Conservation (phyloP, 2,888 invertebrate species). For the Celastrina argiolus region DNA sequence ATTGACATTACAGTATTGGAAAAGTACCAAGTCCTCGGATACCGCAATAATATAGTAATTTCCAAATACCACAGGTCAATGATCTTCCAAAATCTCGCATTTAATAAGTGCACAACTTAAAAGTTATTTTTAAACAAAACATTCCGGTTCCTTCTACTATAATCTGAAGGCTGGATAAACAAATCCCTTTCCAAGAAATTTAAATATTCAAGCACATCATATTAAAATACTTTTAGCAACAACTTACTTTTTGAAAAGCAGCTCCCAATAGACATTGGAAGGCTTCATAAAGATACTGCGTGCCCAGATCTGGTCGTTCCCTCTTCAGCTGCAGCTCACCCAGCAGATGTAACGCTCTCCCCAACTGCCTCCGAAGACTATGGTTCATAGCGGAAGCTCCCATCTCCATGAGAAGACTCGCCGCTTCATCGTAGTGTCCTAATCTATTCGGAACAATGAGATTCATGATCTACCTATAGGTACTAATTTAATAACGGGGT, state of each 20-base stretch:
- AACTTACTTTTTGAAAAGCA: slow-evolving; percentile 43
- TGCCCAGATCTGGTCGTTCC: slow-evolving; percentile 63
- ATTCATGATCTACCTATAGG: not conserved
- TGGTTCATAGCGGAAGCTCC: slow-evolving; percentile 62
- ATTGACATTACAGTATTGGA: not conserved
- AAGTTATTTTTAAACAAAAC: not conserved
- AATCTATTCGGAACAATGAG: slow-evolving; percentile 41
- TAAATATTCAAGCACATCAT: too few relatives aligned
- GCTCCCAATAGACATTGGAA: slow-evolving; percentile 67
- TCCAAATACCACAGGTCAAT: not conserved
- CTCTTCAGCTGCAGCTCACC: slow-evolving; percentile 64
- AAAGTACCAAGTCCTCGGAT: not conserved
- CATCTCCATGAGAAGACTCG: slow-evolving; percentile 63
- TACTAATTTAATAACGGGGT: too few relatives aligned
- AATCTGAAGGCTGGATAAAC: not conserved
- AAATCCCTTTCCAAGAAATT: not conserved
- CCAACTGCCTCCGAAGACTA: slow-evolving; percentile 53
- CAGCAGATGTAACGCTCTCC: slow-evolving; percentile 60
- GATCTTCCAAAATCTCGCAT: not conserved
- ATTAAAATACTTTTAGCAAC: too few relatives aligned
- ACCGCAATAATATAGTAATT: not conserved
- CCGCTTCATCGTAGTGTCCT: slow-evolving; percentile 57
- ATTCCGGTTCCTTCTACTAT: not conserved
- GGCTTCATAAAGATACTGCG: slow-evolving; percentile 63
- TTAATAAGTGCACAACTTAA: not conserved